Evolutionary conservation across 2,888 invertebrate species (phyloP).

Genomic region (Athalia circularis): DNA sequence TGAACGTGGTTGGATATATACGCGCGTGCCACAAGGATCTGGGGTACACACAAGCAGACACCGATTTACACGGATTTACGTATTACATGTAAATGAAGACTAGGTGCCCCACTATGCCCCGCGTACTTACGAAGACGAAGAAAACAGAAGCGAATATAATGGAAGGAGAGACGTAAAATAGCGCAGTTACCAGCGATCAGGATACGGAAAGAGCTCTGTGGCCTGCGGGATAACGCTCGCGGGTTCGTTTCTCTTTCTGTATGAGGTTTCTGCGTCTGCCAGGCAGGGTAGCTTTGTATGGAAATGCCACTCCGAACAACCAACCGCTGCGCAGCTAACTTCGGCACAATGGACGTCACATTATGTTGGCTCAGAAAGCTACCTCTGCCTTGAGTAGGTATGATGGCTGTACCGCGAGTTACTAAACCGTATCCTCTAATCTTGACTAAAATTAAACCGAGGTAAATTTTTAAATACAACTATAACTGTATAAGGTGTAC

Average conservation of each 20-base stretch:
- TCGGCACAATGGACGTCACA: conserved; percentile 69
- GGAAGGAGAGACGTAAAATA: conserved; percentile 41
- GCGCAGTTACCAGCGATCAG: conserved; percentile 67
- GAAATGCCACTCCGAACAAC: conserved; percentile 68
- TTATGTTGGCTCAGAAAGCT: conserved; percentile 66
- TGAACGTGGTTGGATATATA: too few relatives aligned
- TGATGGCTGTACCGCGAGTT: not conserved
- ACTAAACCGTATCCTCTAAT: conserved; percentile 3
- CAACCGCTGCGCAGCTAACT: conserved; percentile 65
- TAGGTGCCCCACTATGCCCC: not conserved
- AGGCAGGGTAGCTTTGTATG: conserved; percentile 62
- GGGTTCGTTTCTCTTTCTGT: conserved; percentile 65
- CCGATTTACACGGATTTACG: conserved; percentile 13
- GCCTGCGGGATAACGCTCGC: conserved; percentile 59
- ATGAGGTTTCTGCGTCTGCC: conserved; percentile 55
- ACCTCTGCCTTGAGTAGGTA: conserved; percentile 46
- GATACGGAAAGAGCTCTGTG: conserved; percentile 62
- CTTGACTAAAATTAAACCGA: not conserved
- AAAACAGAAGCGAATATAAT: not conserved
- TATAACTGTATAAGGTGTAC: too few relatives aligned
- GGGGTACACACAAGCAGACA: too few relatives aligned
- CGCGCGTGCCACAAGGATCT: too few relatives aligned
- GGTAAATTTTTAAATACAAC: too few relatives aligned
- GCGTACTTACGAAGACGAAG: conserved; percentile 5
- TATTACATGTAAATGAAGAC: conserved; percentile 3